A percentile compares a stretch with the other conserved stretches of the same genome.
Evolutionary conservation across 2,888 invertebrate species (phyloP).

Genomic region (Apotomis turbidana): DNA sequence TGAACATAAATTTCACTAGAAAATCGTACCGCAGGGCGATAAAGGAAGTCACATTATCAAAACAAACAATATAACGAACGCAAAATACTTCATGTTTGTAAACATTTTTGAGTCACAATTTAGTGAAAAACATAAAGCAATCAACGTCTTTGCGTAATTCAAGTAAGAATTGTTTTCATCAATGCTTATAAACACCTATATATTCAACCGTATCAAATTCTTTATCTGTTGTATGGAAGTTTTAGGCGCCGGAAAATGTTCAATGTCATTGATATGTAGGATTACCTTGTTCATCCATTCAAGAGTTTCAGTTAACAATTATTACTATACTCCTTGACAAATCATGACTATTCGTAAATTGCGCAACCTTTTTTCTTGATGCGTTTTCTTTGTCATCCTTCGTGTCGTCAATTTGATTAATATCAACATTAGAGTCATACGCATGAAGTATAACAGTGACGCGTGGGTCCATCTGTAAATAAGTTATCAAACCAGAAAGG

Average conservation of each 20-base stretch:
- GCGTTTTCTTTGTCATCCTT: background rate
- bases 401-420: background rate
- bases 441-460: conserved; percentile 23
- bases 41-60: conserved; percentile 15
- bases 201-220: conserved; percentile 18
- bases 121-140: conserved; percentile 28
- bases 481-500: conserved; percentile 38
- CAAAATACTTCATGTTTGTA: conserved; percentile 26
- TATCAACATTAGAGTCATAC: conserved; percentile 21
- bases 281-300: too few relatives aligned
- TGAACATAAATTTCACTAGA: conserved; percentile 23
- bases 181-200: conserved; percentile 32
- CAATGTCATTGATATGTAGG: background rate
- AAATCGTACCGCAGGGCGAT: conserved; percentile 12
- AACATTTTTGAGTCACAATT: conserved; percentile 29
- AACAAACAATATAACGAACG: conserved; percentile 26
- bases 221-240: conserved; percentile 11
- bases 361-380: background rate
- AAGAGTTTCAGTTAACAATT: background rate
- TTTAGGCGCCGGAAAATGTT: conserved; percentile 8
- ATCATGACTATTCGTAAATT: background rate
- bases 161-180: background rate
- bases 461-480: conserved; percentile 32
- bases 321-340: background rate
- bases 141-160: conserved; percentile 25